phyloP scores from a whole-genome alignment of 2,888 invertebrate genomes.

The Bedellia somnulentella region DNA sequence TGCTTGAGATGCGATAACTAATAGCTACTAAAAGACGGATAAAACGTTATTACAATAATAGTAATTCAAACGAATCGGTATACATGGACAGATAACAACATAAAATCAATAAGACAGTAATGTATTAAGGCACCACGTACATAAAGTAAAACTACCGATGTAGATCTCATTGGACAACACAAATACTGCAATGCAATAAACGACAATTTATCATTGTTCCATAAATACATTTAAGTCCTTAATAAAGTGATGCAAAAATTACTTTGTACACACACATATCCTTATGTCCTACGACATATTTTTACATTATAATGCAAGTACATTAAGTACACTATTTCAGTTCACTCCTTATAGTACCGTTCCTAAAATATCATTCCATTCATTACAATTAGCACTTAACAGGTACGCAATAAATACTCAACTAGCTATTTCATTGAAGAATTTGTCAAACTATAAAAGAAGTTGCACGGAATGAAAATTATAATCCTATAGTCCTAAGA shows the following conservation, averaged over 20 bases:
- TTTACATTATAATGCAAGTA: no score
- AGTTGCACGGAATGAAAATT: constrained; percentile 55
- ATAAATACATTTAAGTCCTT: constrained; percentile 3
- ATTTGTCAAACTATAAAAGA: constrained; percentile 20
- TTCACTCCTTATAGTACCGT: no score
- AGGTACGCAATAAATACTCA: constrained; percentile 26
- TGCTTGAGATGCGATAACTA: no score
- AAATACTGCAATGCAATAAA: constrained; percentile 42
- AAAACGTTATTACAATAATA: no score
- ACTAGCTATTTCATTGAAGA: constrained; percentile 7
- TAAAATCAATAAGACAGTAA: constrained; percentile 18
- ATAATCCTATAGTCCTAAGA: no score
- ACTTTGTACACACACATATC: background rate
- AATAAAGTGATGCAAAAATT: constrained; percentile 25
- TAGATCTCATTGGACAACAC: no score
- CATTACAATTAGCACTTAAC: constrained; percentile 19
- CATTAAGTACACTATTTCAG: no score
- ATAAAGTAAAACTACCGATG: constrained; percentile 26
- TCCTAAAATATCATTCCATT: no score
- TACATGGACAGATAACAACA: constrained; percentile 15
- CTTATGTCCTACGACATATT: no score
- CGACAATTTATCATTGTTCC: constrained; percentile 7
- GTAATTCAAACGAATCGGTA: constrained; percentile 16
- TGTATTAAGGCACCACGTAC: constrained; percentile 51
- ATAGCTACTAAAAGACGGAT: no score